Conservation (phyloP, 2,113 vertebrate species). For the Nestor notabilis region DNA sequence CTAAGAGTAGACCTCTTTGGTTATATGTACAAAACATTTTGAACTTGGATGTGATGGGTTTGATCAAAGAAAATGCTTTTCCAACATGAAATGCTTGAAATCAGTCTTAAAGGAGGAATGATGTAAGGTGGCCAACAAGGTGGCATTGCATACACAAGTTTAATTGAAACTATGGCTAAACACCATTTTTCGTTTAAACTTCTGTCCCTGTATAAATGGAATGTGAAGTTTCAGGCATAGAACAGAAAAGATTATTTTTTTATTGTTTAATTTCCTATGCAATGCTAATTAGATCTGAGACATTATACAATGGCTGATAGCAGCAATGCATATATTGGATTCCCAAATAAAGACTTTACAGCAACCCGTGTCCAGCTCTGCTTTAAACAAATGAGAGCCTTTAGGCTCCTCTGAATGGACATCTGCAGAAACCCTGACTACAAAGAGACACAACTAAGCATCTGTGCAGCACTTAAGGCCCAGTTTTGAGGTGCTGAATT, state of each 20-base stretch:
- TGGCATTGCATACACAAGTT: not conserved
- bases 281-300: conserved; percentile 39
- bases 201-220: not conserved
- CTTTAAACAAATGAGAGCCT: not conserved
- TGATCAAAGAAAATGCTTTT: not conserved
- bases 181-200: not conserved
- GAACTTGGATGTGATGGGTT: not conserved
- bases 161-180: not conserved
- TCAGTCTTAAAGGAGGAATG: not conserved
- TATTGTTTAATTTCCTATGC: conserved; percentile 61
- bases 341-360: not conserved
- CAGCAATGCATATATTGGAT: not conserved
- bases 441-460: not conserved
- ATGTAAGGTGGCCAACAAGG: not conserved
- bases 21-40: not conserved
- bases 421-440: not conserved
- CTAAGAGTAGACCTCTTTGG: not conserved
- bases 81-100: not conserved
- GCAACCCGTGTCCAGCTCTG: not conserved
- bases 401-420: not conserved
- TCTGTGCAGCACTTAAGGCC: not conserved
- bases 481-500: not conserved
- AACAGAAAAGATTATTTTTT: not conserved
- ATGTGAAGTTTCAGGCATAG: not conserved
- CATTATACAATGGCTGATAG: conserved; percentile 44